Base-by-base conservation (phyloP, 1,140 invertebrate genomes). In the Drosophila asahinai region DNA sequence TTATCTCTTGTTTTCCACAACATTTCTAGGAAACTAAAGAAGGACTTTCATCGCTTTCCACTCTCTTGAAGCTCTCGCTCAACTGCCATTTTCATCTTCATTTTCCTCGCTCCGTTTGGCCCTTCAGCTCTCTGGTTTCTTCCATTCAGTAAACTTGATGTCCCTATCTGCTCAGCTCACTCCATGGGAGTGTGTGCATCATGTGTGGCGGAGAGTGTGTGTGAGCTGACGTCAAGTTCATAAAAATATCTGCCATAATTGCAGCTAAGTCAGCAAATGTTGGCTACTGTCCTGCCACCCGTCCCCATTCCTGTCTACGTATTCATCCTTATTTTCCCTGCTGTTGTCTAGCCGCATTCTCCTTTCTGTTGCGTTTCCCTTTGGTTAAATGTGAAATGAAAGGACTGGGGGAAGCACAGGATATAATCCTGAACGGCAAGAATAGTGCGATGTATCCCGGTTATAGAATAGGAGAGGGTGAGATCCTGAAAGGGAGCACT, bases 181-280 rank as follows among this genome's bases (percentile, higher is more conserved):
- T 27, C 43, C 27, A 30, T 30, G 22, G 8, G 11, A 36, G 33
- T 40, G 77, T 51, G 38, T 68, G 60, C 57, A 40, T 45, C 57
- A 27, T 58, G 61, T 54, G 52, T 47, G 52, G 40, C 58, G 19
- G 14, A 27, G 59, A 48, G 45, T 30, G 27, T 48, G 61, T 77
- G 36, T 71, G 40, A 64, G 55, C 55, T 80, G 73, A 70, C 81
- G 60, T 78, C 67, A 77, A 84, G 77, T 84, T 80, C 82, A 84
- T 84, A 84, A 84, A 84, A 75, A 84, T 84, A 83, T 83, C 72
- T 77, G 42, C 66, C 76, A 80, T 80, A 80, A 80, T 80, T 80
- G 77, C 76, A 80, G 77, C 77, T 80, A 80, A 80, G 77, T 80
- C 77, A 80, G 77, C 77, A 80, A 80, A 80, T 80, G 76, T 61